Base-by-base conservation (phyloP, 2,888 invertebrate species). In the Tetrapedia diversipes region DNA sequence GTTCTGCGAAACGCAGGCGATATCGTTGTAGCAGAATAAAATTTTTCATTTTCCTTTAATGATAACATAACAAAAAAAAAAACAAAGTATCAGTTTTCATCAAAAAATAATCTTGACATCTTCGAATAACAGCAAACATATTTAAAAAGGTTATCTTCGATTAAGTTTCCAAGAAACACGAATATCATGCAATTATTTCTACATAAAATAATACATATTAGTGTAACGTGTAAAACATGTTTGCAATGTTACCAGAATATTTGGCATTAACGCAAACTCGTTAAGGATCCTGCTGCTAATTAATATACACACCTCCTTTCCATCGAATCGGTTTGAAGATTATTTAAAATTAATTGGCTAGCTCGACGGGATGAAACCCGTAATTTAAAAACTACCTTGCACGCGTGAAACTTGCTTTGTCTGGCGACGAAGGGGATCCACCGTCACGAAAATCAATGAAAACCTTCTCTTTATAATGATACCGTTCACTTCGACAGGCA, bases 311-410 rank as follows among this genome's bases (percentile, higher is more conserved):
- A 24, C 34, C 24, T 49, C 14, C 34, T 34, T 4, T 51, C 27
- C 10, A 10, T 16, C 24, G 54, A 56, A 34, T 59, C 47, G 27
- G 14, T 39, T n/a, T 49, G 32, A 66, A 37, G 37, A 59, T 59
- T 39, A 49, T 19, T 59, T 16, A 22, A 59, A 59, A 59, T 67
- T 67, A 59, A 49, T 67, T 67, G 65, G 57, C 27, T 19, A 16
- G 41, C n/a, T 41, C 6, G 10, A 22, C 22, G 27, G 10, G 14
- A 16, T 0, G 4, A 19, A 64, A 29, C 14, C 34, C 47, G 7
- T 22, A n/a, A n/a, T 47, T 61, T n/a, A 4, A 27, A 63, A 49
- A 49, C n/a, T 24, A 24, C 1, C 34, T 45, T n/a, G 2, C 22
- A 22, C 32, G 14, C 7, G 24, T 10, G 45, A 34, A 47, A 66